Percentiles rank a stretch among this genome's conserved stretches.
phyloP scores from a whole-genome alignment of 2,113 vertebrate genomes.

The Rynchops niger region DNA sequence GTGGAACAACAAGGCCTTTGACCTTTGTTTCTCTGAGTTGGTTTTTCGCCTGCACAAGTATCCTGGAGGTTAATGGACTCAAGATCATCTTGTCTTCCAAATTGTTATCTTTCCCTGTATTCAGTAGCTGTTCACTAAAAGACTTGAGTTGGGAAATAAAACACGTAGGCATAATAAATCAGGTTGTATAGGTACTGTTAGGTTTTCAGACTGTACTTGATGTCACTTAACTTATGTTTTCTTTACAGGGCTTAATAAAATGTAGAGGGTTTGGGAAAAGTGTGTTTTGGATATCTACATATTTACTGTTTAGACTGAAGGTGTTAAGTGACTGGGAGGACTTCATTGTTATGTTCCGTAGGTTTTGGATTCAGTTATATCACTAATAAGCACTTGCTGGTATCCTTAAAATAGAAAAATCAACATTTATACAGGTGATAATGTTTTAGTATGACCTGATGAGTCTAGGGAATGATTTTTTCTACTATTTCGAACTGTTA shows the following conservation, averaged over 20 bases:
- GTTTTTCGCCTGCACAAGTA: background rate
- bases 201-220: background rate
- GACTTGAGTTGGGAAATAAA: background rate
- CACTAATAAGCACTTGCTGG: background rate
- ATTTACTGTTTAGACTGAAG: background rate
- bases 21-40: background rate
- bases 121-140: background rate
- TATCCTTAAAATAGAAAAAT: background rate
- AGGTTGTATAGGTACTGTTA: background rate
- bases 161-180: background rate
- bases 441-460: background rate
- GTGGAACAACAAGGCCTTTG: background rate
- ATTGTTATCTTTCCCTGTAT: background rate
- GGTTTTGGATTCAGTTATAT: background rate
- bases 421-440: background rate
- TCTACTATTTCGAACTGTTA: background rate
- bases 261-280: background rate
- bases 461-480: background rate
- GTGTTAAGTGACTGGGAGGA: background rate
- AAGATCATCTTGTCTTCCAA: background rate
- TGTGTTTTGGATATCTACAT: fast-evolving
- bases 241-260: background rate
- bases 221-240: background rate
- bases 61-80: background rate
- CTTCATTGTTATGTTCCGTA: background rate